Evolutionary conservation across 2,113 vertebrate species (phyloP).

Genomic region (Axis porcinus): DNA sequence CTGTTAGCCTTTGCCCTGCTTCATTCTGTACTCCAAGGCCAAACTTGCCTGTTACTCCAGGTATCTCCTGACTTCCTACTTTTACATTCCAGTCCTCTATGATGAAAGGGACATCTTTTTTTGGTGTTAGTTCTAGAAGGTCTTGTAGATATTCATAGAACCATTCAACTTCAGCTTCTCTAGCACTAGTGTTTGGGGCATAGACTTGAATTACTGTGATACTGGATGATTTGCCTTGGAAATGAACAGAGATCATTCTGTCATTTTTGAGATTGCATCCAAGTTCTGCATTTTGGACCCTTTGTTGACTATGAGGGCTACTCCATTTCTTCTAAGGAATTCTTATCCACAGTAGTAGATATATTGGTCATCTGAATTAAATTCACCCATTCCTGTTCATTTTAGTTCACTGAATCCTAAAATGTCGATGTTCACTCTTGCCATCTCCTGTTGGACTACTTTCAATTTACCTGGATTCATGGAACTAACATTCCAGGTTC

Average conservation of each 20-base stretch:
- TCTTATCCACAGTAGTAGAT: neutral
- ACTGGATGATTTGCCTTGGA: neutral
- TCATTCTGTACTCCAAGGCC: neutral
- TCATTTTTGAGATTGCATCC: neutral
- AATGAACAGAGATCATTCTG: neutral
- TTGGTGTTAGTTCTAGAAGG: neutral
- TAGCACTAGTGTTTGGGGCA: neutral
- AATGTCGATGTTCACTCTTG: neutral
- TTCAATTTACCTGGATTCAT: neutral
- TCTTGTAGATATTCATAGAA: neutral
- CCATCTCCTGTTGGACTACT: neutral
- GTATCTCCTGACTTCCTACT: neutral
- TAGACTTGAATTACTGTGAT: neutral
- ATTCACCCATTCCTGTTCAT: neutral
- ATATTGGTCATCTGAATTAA: neutral
- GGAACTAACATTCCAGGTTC: neutral
- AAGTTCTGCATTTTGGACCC: neutral
- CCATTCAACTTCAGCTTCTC: neutral
- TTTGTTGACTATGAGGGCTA: neutral
- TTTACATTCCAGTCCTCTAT: neutral
- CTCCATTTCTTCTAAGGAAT: neutral
- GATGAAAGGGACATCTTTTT: neutral
- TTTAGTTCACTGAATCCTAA: neutral
- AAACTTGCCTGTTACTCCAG: neutral
- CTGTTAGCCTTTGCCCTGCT: neutral